Percentiles rank a stretch among this genome's conserved stretches.
Conservation (phyloP, 2,797 vertebrate species). For the Tapirus indicus region DNA sequence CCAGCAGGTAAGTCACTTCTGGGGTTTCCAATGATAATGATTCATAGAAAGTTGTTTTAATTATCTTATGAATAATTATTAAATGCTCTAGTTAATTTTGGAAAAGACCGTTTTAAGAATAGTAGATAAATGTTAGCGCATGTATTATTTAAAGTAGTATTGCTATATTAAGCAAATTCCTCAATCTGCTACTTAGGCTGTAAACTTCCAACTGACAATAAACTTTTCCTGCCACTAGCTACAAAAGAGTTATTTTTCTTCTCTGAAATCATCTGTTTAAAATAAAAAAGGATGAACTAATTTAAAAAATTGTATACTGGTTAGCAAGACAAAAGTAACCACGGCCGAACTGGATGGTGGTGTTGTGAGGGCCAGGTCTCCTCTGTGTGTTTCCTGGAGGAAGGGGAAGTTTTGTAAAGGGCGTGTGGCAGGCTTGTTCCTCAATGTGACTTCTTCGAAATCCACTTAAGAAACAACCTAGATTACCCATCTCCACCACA, state of each 20-base stretch:
- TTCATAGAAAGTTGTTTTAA: neutral
- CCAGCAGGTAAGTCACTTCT: conserved; percentile 94
- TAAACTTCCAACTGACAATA: neutral
- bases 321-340: conserved; percentile 53
- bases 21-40: conserved; percentile 62
- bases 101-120: neutral
- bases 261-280: conserved; percentile 73
- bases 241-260: conserved; percentile 51
- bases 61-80: neutral
- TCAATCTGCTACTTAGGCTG: neutral
- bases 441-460: conserved; percentile 5
- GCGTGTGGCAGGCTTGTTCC: neutral
- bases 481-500: conserved; percentile 59
- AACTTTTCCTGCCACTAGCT: conserved; percentile 52
- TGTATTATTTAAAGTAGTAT: conserved; percentile 52
- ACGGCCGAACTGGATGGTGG: neutral
- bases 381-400: neutral
- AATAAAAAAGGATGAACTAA: conserved; percentile 71
- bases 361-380: neutral
- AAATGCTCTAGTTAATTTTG: conserved; percentile 43
- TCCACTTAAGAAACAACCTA: conserved; percentile 60
- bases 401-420: neutral
- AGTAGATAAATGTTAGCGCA: neutral
- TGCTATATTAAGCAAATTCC: conserved; percentile 14
- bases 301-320: conserved; percentile 50